Base-by-base conservation (phyloP, 2,113 vertebrate genomes). In the Microtus ochrogaster region DNA sequence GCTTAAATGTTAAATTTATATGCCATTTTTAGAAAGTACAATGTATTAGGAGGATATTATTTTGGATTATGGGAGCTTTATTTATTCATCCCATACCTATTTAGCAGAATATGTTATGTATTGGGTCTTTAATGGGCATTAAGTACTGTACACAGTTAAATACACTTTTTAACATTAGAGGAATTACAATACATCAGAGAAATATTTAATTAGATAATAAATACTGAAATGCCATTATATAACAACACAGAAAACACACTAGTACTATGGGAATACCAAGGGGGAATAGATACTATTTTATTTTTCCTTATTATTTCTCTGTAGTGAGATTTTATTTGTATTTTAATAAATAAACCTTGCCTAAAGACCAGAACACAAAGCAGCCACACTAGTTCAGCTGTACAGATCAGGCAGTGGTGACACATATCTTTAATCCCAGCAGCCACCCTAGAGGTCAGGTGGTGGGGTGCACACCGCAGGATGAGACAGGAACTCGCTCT, bases 21-120 rank as follows among this genome's bases (percentile, higher is more conserved):
- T 84, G 33, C 76, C 39, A 89, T 49, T 61, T 92, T 89, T 77
- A 52, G 85, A 77, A 95, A 77, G 89, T 89, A 39, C 33, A 78
- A 3, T 28, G 12, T 81, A 28, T 82, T 95, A n/a, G 22, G n/a
- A 83, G 77, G 12, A 81, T 52, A 73, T 28, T 14, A 73, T 92
- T 82, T 58, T 65, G 79, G 4, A 49, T 4, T 24, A 39, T 49
- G 30, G 24, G 72, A 47, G 1, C 30, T 89, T 89, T 44, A 41
- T 66, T 74, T 79, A 65, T 87, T 87, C 14, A 95, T 86, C 63
- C 22, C 19, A 88, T 70, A 83, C 26, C n/a, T 82, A 49, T 83
- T 92, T 68, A 81, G 44, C 66, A 92, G 58, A 8, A 24, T 13
- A n/a, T 55, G 26, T 91, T 87, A 55, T 49, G 3, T 39, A 17